Conservation (phyloP, 2,888 invertebrate genomes). For the Desoria tigrina region DNA sequence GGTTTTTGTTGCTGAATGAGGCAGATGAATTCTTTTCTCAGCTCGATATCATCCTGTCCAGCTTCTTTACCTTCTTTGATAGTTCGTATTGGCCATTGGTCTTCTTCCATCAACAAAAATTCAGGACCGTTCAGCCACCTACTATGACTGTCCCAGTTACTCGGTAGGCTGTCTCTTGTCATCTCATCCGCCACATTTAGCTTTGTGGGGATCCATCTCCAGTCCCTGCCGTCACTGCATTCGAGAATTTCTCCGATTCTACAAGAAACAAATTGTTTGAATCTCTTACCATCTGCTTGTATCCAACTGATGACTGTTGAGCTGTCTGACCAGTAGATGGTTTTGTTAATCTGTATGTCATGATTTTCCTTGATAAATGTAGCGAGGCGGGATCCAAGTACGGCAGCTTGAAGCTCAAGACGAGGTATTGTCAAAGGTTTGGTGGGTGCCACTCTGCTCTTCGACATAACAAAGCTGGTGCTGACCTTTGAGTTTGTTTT, state of each 20-base stretch:
- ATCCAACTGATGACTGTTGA: conserved; percentile 45
- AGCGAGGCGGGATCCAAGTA: conserved; percentile 36
- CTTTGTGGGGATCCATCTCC: conserved; percentile 47
- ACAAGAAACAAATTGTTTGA: conserved; percentile 42
- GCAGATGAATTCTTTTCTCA: too few relatives aligned
- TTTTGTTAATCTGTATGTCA: not conserved
- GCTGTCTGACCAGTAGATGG: conserved; percentile 39
- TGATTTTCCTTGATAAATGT: not conserved
- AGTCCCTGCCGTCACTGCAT: conserved; percentile 18
- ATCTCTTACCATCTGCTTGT: conserved; percentile 21
- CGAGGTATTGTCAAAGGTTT: conserved; percentile 40
- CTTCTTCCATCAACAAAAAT: conserved; percentile 31
- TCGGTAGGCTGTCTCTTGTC: conserved; percentile 27
- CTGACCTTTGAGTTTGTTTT: conserved; percentile 11
- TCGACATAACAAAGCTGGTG: conserved; percentile 32
- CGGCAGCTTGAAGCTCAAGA: conserved; percentile 45
- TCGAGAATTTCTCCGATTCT: conserved; percentile 42
- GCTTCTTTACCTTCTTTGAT: not conserved
- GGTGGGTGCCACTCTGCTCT: conserved; percentile 42
- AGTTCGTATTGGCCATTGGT: conserved; percentile 36
- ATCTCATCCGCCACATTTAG: conserved; percentile 49
- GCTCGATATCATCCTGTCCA: too few relatives aligned
- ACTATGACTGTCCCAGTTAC: conserved; percentile 14
- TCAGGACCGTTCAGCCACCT: conserved; percentile 48
- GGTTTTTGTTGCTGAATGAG: not conserved